Evolutionary conservation across 2,888 invertebrate species (phyloP), one percentile per base, ranked within the genome.

Genomic region (Nowickia ferox): DNA sequence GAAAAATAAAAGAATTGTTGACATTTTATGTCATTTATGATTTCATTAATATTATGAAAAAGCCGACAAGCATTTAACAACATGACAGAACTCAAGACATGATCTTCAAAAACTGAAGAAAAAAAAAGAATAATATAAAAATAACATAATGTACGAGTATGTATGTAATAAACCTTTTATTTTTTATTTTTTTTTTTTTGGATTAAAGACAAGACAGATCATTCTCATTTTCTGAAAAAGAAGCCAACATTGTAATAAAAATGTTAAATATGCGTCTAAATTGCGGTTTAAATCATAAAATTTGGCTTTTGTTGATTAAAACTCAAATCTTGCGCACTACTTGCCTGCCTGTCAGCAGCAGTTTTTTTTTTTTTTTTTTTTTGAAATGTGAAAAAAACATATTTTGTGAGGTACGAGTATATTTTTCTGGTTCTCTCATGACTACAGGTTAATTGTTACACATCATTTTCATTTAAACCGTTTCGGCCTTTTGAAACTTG

Each of bases 21-120:
- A 85, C 78, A 71, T 85, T 85, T 85, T 79, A 85, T 85, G 85
- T 82, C 82, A 82, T 85, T 85, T 85, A 85, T 85, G 85, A 85
- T 85, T 85, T 85, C 71, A 85, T 82, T 85, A 85, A 82, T 85
- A 79, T 82, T 79, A 75, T 82, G 74, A 85, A 82, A 85, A 85
- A 85, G 85, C 82, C 85, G 85, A 85, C 85, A 82, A 82, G 51
- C 85, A 82, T 82, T 82, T 82, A 85, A 85, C 75, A 82, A 59
- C 59, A 75, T 85, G 85, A 85, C 85, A 85, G 82, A 82, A 82
- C 71, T 82, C 63, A 78, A 79, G 85, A 82, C 57, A 85, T 75
- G 82, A 68, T 82, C 75, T 82, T 82, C 82, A 79, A 71, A 53
- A 61, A 10, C 1, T 11, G 11, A 51, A 55, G 63, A 74, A 81